Evolutionary conservation across 2,888 invertebrate genomes (phyloP), one percentile per base, ranked within the genome.

Genomic region (Corbicula japonica): DNA sequence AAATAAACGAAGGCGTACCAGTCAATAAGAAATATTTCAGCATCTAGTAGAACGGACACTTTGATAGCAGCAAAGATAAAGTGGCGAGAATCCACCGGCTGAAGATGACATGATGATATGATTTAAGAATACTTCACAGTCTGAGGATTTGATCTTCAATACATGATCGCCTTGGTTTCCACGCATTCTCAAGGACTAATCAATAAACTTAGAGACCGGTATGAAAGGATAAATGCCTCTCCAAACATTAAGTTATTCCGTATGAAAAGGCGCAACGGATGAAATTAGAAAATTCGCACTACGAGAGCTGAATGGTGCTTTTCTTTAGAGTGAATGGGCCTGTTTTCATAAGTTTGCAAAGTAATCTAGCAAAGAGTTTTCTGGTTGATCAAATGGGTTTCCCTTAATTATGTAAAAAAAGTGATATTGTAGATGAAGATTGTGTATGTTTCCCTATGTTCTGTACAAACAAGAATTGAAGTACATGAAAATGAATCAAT

Each of bases 91-190:
- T 41, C 65, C 50, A 61, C 35, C 70, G 38, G 41, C 76, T 72
- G 72, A 65, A 48, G 52, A 28, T 72, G 80, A 80, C 76, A 76
- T 26, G 18, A 62, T 41, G 69, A 58, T 62, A 73, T 76, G 72
- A 80, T 80, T 80, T 76, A 80, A 76, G 80, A 72, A 63, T 41
- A 52, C 73, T 73, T 73, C 73, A 73, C 63, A 21, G 63, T 76
- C 80, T 80, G 65, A 69, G 73, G 73, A 63, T 50, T 23, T 62
- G 63, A 69, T 79, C 79, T 79, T 74, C 60, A 79, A 79, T 79
- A 70, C 48, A 48, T 46, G 68, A 75, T 71, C 63, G 38, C 71
- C 62, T 34, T 62, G 66, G 32, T 66, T 63, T 65, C 69, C 46
- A 56, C 63, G 52, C 62, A 15, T 63, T 44, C 46, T 56, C 54